Evolutionary conservation across 2,888 invertebrate species (phyloP).

Genomic region (Morinoia aosen): DNA sequence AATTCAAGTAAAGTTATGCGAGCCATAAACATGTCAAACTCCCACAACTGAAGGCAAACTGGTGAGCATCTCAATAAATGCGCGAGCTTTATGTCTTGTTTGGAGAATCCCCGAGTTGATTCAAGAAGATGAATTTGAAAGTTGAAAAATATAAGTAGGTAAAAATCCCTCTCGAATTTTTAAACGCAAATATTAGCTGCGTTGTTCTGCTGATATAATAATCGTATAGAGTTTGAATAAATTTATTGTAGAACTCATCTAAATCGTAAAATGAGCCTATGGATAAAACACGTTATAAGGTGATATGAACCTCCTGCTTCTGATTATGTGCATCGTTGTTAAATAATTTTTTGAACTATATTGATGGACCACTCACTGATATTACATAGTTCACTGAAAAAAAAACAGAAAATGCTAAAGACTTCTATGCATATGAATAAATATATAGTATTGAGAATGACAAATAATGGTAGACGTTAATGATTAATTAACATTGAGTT

Average conservation of each 20-base stretch:
- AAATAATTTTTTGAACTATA: no score
- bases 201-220: background rate
- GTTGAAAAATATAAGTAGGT: background rate
- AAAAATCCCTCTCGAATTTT: background rate
- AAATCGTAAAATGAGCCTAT: no score
- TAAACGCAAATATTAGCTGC: background rate
- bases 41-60: background rate
- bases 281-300: no score
- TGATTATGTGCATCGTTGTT: no score
- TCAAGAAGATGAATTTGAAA: background rate
- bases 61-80: slow-evolving; percentile 12
- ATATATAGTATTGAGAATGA: no score
- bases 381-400: no score
- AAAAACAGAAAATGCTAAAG: no score
- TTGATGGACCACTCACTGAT: no score
- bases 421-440: no score
- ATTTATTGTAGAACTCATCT: background rate
- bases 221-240: background rate
- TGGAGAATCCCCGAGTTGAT: background rate
- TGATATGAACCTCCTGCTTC: no score
- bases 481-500: no score
- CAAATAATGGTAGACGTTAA: no score
- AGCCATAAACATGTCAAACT: background rate
- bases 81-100: background rate
- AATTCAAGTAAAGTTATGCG: background rate